Conservation (phyloP, 2,888 invertebrate genomes). For the Orchesella flavescens region DNA sequence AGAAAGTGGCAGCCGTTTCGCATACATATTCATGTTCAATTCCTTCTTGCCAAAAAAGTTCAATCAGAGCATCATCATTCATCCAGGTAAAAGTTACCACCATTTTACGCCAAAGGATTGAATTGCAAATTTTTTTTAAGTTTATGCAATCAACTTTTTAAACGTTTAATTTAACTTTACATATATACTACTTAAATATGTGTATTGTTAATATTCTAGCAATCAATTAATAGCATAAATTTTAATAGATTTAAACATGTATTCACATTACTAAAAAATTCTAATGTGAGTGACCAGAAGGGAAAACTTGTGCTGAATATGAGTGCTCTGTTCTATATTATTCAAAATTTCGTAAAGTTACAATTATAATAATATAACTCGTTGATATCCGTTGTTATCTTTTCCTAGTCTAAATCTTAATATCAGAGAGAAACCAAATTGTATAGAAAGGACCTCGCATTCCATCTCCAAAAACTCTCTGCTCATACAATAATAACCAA, state of each 20-base stretch:
- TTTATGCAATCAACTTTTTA: background rate
- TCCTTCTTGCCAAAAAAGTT: background rate
- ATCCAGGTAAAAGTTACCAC: constrained; percentile 62
- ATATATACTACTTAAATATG: background rate
- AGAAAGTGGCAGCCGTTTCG: no score
- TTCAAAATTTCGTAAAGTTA: background rate
- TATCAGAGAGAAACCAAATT: constrained; percentile 39
- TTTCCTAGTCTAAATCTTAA: constrained; percentile 8
- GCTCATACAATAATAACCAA: background rate
- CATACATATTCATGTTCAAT: background rate
- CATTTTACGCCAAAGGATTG: constrained; percentile 22
- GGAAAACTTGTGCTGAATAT: constrained; percentile 48
- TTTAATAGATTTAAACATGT: constrained; percentile 13
- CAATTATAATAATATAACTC: no score
- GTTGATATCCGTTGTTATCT: constrained; percentile 7
- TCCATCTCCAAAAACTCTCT: no score
- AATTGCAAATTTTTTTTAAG: constrained; percentile 5
- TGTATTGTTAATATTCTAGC: background rate
- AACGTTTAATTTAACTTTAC: background rate
- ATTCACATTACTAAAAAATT: constrained; percentile 35
- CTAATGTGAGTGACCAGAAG: constrained; percentile 53
- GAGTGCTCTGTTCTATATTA: constrained; percentile 42
- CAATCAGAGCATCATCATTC: constrained; percentile 20
- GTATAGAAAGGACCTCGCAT: no score
- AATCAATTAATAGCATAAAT: background rate